phyloP scores from a whole-genome alignment of 2,888 invertebrate species.

The Sialis lutaria region DNA sequence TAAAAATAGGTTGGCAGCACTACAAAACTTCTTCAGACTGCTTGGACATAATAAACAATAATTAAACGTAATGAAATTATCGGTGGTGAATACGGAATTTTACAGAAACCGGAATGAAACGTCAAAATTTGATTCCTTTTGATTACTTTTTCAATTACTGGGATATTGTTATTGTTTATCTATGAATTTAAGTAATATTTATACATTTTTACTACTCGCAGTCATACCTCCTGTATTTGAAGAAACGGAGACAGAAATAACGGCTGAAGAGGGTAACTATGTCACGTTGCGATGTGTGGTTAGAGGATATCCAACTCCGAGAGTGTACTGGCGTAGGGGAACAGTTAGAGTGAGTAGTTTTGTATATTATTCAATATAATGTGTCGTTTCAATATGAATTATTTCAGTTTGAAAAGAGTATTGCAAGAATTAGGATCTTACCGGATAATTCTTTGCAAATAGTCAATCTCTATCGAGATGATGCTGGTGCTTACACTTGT shows the following conservation, averaged over 20 bases:
- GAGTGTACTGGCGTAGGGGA: conserved; percentile 59
- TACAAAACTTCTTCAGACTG: no score
- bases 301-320: conserved; percentile 59
- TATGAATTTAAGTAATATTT: neutral
- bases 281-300: conserved; percentile 59
- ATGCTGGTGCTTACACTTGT: conserved; percentile 75
- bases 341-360: conserved; percentile 40
- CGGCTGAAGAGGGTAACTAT: conserved; percentile 51
- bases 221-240: conserved; percentile 22
- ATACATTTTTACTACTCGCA: conserved; percentile 8
- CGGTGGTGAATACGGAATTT: no score
- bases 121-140: no score
- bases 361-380: neutral
- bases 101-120: no score
- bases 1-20: no score
- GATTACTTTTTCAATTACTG: no score
- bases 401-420: conserved; percentile 50
- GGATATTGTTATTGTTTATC: neutral
- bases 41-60: no score
- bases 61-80: no score
- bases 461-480: conserved; percentile 57
- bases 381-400: no score
- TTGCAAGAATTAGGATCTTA: conserved; percentile 52
- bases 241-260: conserved; percentile 37
- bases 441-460: conserved; percentile 68